phyloP scores from a whole-genome alignment of 2,797 vertebrate genomes.

The Rhinichthys osculus region DNA sequence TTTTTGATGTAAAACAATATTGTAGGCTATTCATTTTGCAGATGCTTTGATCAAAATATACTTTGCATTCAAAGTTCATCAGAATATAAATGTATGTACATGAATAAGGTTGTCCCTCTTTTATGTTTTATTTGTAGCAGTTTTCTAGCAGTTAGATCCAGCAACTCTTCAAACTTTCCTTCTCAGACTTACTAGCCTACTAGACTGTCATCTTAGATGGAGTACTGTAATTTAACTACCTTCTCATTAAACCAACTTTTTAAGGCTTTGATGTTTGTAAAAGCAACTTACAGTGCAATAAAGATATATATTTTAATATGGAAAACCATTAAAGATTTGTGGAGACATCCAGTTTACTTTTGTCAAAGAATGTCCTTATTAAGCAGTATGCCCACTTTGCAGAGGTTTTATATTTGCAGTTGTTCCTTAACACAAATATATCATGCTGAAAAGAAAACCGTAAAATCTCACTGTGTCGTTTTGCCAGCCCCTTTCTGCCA shows the following conservation, averaged over 20 bases:
- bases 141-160: slow-evolving; percentile 69
- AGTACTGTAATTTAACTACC: slow-evolving; percentile 32
- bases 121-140: slow-evolving; percentile 64
- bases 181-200: background rate
- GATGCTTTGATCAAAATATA: background rate
- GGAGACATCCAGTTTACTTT: background rate
- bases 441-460: slow-evolving; percentile 49
- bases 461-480: slow-evolving; percentile 39
- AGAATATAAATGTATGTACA: background rate
- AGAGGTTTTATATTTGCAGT: slow-evolving; percentile 10
- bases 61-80: background rate
- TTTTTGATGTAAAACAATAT: background rate
- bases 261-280: slow-evolving; percentile 13
- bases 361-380: background rate
- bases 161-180: slow-evolving; percentile 56
- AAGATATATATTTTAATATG: background rate
- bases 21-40: background rate
- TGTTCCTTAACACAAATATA: slow-evolving; percentile 25
- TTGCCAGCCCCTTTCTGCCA: slow-evolving; percentile 53
- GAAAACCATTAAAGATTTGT: background rate
- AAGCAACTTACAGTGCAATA: background rate
- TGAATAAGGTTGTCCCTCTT: slow-evolving; percentile 48
- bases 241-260: slow-evolving; percentile 15
- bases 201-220: background rate
- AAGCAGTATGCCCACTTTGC: slow-evolving; percentile 11